A percentile compares a stretch with the other conserved stretches of the same genome.
phyloP scores from a whole-genome alignment of 1,140 invertebrate genomes.

The Dufourea novaeangliae region DNA sequence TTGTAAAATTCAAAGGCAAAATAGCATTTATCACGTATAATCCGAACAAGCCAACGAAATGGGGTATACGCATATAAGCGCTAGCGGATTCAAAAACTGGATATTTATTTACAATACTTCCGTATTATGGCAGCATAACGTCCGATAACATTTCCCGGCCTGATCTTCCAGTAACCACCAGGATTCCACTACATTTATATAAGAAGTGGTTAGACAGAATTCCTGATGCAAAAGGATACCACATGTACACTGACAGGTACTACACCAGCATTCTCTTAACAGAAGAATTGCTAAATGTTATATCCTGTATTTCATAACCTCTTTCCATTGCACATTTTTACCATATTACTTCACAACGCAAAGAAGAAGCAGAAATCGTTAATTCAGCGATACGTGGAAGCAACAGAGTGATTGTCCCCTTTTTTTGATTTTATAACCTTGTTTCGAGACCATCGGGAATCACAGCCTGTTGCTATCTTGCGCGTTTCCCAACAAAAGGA shows the following conservation, averaged over 20 bases:
- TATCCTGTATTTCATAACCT: too few relatives aligned
- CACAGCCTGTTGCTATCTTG: too few relatives aligned
- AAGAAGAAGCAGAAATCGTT: too few relatives aligned
- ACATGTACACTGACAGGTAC: slow-evolving; percentile 1
- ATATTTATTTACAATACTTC: slow-evolving; percentile 19
- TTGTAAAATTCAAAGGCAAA: slow-evolving; percentile 34
- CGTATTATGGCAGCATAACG: slow-evolving; percentile 40
- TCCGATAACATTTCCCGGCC: slow-evolving; percentile 11
- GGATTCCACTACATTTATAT: slow-evolving; percentile 32
- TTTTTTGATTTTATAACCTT: too few relatives aligned
- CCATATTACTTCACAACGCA: too few relatives aligned
- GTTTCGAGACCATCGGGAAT: too few relatives aligned
- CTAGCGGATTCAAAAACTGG: slow-evolving; percentile 3
- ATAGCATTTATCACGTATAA: slow-evolving; percentile 24
- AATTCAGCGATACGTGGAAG: too few relatives aligned
- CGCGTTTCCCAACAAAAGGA: too few relatives aligned
- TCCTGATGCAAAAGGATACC: slow-evolving; percentile 23
- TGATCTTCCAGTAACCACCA: slow-evolving; percentile 20
- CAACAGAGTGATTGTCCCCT: too few relatives aligned
- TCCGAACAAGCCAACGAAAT: neutral
- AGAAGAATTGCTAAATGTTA: slow-evolving; percentile 54
- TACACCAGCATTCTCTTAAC: slow-evolving; percentile 42
- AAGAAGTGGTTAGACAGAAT: slow-evolving; percentile 24
- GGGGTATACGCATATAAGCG: neutral
- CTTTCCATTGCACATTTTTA: too few relatives aligned